Percentiles rank a stretch among this genome's conserved stretches.
These are phyloP conservation scores for Psix sp. DNA, from an alignment of 1,140 invertebrate genomes.

Conservation along the genomic window DNA sequence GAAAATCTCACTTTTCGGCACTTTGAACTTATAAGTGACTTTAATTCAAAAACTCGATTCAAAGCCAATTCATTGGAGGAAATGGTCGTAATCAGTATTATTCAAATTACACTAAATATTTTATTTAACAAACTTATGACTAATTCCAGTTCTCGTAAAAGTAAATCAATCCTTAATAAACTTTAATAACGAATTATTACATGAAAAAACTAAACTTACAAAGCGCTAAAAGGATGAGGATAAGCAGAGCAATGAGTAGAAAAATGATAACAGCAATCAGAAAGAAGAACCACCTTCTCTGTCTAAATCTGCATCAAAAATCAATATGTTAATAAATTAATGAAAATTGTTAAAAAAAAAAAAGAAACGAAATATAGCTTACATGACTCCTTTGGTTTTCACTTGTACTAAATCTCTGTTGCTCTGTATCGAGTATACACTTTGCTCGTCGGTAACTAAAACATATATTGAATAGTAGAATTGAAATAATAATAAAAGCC, in stretches of 20 bases:
- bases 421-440: constrained; percentile 67
- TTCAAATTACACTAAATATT: too few relatives aligned
- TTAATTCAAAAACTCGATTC: too few relatives aligned
- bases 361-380: constrained; percentile 46
- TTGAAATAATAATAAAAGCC: not conserved
- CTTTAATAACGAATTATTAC: too few relatives aligned
- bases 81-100: too few relatives aligned
- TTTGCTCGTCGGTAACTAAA: constrained; percentile 59
- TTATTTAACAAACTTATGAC: too few relatives aligned
- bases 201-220: constrained; percentile 27
- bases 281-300: constrained; percentile 47
- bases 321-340: not conserved
- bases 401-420: constrained; percentile 66
- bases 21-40: too few relatives aligned
- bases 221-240: constrained; percentile 32
- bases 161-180: too few relatives aligned
- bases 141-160: too few relatives aligned
- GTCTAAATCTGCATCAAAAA: constrained; percentile 42
- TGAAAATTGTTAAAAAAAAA: not conserved
- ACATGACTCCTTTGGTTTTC: constrained; percentile 68
- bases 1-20: too few relatives aligned
- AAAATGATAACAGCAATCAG: constrained; percentile 40
- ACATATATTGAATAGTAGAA: not conserved
- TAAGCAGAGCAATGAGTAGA: constrained; percentile 42
- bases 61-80: too few relatives aligned